Evolutionary conservation across 2,888 invertebrate species (phyloP), one percentile per base, ranked within the genome.

Genomic region (Drosophila mulleri): DNA sequence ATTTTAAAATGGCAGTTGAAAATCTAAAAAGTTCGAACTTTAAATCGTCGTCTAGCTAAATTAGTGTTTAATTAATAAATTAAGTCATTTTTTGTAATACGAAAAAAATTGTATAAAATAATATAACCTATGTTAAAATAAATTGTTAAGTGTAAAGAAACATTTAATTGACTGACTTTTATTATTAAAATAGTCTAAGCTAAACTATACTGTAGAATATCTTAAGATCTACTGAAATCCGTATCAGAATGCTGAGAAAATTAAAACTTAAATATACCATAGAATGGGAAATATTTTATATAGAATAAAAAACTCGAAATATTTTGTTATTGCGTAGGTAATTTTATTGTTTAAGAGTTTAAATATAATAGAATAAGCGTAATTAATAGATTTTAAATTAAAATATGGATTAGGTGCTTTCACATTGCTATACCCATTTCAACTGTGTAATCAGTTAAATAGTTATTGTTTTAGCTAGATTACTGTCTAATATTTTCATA

Each of bases 81-180:
- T 85, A 85, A 89, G 85, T 39, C 67, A 82, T 69, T 89, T 82
- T 83, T 90, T 86, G 76, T 89, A 88, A 88, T 64, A 75, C 72
- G 58, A 82, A 68, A 72, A 72, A 78, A 85, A 69, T 75, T 88
- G 74, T 85, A 80, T 72, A 72, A 79, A 78, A 75, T 73, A 78
- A 72, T 77, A 89, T 73, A 86, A 88, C 71, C 80, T 77, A 80
- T 90, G 90, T 90, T 88, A 89, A 82, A 86, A 86, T 90, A 90
- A 88, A 86, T 80, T 90, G 88, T 90, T 86, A 86, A 83, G 89
- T 70, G 62, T 80, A 83, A 67, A 63, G 59, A 56, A 73, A 64
- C 58, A 67, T 69, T 57, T 44, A 67, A 79, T 45, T 29, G 23
- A 45, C 2, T n/a, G 44, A 16, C 39, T 53, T 63, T 72, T 54